Evolutionary conservation across 2,888 invertebrate species (phyloP).

Genomic region (Thymelicus sylvestris): DNA sequence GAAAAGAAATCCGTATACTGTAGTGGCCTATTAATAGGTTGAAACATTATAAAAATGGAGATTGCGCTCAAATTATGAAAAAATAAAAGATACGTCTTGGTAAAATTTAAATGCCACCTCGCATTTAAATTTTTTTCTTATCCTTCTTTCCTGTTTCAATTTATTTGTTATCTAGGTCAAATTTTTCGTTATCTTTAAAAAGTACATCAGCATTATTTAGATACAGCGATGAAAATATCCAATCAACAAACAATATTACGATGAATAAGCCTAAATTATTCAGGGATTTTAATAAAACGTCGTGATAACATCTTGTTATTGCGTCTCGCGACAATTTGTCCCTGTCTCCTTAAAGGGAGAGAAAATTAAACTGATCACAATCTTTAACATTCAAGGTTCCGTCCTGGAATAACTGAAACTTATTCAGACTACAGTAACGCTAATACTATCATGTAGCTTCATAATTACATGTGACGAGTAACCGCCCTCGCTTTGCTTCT

Average conservation of each 20-base stretch:
- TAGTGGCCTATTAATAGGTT: too few species aligned
- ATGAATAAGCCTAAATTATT: slow-evolving; percentile 6
- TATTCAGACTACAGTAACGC: too few species aligned
- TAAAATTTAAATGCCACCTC: too few species aligned
- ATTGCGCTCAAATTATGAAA: too few species aligned
- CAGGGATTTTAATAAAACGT: slow-evolving; percentile 11
- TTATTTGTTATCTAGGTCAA: not conserved
- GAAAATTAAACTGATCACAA: slow-evolving; percentile 10
- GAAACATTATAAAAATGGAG: too few species aligned
- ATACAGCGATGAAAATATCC: not conserved
- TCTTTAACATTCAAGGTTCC: not conserved
- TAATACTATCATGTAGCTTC: too few species aligned
- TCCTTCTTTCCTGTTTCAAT: not conserved
- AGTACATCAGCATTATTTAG: not conserved
- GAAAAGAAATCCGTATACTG: too few species aligned
- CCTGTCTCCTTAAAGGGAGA: slow-evolving; percentile 2
- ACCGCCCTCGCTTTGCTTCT: too few species aligned
- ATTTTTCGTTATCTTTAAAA: not conserved
- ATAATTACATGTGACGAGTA: too few species aligned
- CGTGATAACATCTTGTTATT: slow-evolving; percentile 9
- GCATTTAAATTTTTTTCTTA: not conserved
- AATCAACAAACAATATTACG: slow-evolving; percentile 3
- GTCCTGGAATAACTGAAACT: too few species aligned
- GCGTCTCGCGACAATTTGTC: slow-evolving; percentile 8
- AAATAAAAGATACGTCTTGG: too few species aligned